Evolutionary conservation across 2,113 vertebrate species (phyloP).

Genomic region (Astur gentilis): DNA sequence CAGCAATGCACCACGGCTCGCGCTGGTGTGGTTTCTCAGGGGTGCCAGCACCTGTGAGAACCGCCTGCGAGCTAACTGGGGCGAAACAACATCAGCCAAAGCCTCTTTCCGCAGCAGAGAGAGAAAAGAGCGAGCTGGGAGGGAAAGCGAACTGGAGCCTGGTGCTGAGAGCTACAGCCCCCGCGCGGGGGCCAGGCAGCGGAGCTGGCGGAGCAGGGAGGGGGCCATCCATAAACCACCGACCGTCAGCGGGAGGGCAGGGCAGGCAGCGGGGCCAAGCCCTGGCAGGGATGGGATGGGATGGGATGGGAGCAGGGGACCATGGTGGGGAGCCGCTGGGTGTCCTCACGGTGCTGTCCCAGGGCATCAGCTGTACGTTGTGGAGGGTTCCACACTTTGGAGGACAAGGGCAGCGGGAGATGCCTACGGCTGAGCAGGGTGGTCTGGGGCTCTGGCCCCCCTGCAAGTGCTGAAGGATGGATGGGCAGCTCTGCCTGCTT

Average conservation of each 20-base stretch:
- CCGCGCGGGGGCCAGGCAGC: background rate
- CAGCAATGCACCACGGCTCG: background rate
- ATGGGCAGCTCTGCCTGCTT: constrained; percentile 1
- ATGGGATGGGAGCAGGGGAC: background rate
- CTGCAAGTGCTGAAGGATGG: background rate
- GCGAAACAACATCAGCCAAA: constrained; percentile 40
- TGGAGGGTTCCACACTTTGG: background rate
- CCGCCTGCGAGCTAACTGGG: constrained; percentile 2
- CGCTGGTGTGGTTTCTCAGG: background rate
- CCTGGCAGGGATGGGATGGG: background rate
- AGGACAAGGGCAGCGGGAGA: background rate
- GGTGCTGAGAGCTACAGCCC: background rate
- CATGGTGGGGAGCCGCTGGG: background rate
- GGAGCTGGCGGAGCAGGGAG: background rate
- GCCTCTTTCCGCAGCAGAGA: constrained; percentile 46
- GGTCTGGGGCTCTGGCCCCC: background rate
- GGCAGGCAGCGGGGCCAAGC: background rate
- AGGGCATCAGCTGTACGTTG: background rate
- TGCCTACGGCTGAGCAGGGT: background rate
- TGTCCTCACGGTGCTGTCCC: background rate
- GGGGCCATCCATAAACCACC: constrained; percentile 69
- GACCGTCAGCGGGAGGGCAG: background rate
- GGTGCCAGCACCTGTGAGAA: background rate
- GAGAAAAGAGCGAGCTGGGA: constrained; percentile 58
- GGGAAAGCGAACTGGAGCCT: constrained; percentile 25